Evolutionary conservation across 2,888 invertebrate genomes (phyloP).

Genomic region (Brenthis ino): DNA sequence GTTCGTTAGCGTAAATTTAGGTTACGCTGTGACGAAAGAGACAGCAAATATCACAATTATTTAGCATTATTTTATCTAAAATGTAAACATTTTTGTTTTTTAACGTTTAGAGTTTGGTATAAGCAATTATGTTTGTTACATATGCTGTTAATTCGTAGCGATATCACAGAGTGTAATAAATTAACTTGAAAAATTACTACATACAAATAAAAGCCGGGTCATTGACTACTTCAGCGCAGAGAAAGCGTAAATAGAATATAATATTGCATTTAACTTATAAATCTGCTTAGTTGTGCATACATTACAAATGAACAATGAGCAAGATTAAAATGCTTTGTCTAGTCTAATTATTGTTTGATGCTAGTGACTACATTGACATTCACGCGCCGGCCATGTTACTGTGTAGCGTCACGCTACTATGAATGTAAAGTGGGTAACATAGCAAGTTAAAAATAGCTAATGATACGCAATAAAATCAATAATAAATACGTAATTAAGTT

Average conservation of each 20-base stretch:
- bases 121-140: background rate
- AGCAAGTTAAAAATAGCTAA: conserved; percentile 62
- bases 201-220: conserved; percentile 75
- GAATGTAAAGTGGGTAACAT: conserved; percentile 63
- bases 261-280: conserved; percentile 14
- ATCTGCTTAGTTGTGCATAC: background rate
- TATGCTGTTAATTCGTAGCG: conserved; percentile 33
- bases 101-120: background rate
- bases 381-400: conserved; percentile 77
- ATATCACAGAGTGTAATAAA: conserved; percentile 62
- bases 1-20: conserved; percentile 49
- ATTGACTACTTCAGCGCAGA: conserved; percentile 61
- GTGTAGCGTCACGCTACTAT: conserved; percentile 76
- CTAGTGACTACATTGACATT: conserved; percentile 45
- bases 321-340: conserved; percentile 47
- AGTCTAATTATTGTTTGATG: conserved; percentile 55
- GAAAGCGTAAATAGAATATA: conserved; percentile 18
- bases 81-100: conserved; percentile 24
- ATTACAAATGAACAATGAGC: conserved; percentile 29
- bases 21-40: conserved; percentile 55
- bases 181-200: conserved; percentile 59
- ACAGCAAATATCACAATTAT: conserved; percentile 37
- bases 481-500: conserved; percentile 44
- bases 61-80: conserved; percentile 16
- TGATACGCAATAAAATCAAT: conserved; percentile 64